Evolutionary conservation across 1,140 invertebrate species (phyloP), one percentile per base, ranked within the genome.

Genomic region (Psilanteris sp.): DNA sequence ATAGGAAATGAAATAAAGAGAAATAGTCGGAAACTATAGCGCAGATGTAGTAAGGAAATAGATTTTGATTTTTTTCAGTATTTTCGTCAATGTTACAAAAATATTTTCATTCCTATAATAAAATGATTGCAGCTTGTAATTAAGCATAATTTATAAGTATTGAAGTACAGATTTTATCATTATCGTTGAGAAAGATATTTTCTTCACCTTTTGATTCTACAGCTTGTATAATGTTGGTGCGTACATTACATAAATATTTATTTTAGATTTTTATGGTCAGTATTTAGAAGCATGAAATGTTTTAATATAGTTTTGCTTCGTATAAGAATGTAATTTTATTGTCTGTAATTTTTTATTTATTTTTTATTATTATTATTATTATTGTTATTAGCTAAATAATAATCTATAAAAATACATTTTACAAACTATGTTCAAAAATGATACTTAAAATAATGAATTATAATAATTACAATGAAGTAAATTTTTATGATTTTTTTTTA

Each of bases 121-220:
- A 15, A 64, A 52, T 52, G 27, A 64, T 55, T 55, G 9, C 50
- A 67, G 48, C 50, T 37, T 55, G 7, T 67, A 67, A 43, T 27
- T 41, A 29, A 31, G 20, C 9, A 44, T 44, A 16, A 43, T 43
- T 54, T 36, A 52, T 36, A 44, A 54, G 1, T 66, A 52, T 54
- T 27, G 13, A 44, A 44, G 39, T 37, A 48, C 39, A 32, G 27
- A 44, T 20, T n/a, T 52, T 61, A 64, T 64, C 59, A 64, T 43
- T 66, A 64, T 64, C n/a, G 3, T 41, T n/a, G 14, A 27, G 9
- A 52, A 34, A 48, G 20, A 66, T 41, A 8, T 43, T 32, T 52
- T 24, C 26, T 43, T 7, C 46, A 15, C 14, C 26, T 32, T 52
- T 39, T 52, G 18, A 36, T 34, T 27, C 62, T 46, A 22, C 50